These are phyloP conservation scores for Varroa destructor DNA, from an alignment of 1,140 invertebrate species.

Conservation along the genomic window DNA sequence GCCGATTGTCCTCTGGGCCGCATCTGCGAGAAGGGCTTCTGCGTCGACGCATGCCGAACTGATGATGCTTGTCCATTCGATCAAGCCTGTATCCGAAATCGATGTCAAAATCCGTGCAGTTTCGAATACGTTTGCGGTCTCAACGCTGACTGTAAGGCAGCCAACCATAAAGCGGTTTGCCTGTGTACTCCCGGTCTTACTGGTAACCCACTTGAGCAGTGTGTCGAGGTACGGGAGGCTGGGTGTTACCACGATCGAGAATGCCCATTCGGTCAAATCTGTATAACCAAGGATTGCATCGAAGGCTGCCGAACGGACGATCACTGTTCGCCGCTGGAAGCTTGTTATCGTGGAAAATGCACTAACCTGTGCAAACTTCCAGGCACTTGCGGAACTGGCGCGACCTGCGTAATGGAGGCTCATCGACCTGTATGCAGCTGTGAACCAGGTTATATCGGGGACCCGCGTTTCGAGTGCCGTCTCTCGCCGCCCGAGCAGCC, in stretches of 20 bases:
- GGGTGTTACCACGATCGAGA: slow-evolving; percentile 33
- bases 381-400: slow-evolving; percentile 58
- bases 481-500: slow-evolving; percentile 13
- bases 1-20: slow-evolving; percentile 55
- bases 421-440: slow-evolving; percentile 57
- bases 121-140: slow-evolving; percentile 58
- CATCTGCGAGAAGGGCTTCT: slow-evolving; percentile 36
- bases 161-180: slow-evolving; percentile 58
- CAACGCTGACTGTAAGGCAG: slow-evolving; percentile 58
- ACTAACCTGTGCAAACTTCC: slow-evolving; percentile 47
- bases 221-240: slow-evolving; percentile 28
- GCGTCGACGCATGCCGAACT: slow-evolving; percentile 53
- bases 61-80: slow-evolving; percentile 77
- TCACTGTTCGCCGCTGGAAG: slow-evolving; percentile 60
- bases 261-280: slow-evolving; percentile 35
- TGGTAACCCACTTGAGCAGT: slow-evolving; percentile 37
- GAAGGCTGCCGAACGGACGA: slow-evolving; percentile 54
- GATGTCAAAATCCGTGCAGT: slow-evolving; percentile 61
- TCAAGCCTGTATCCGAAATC: slow-evolving; percentile 70
- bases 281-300: slow-evolving; percentile 34
- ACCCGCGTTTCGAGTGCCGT: slow-evolving; percentile 34
- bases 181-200: slow-evolving; percentile 53
- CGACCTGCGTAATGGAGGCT: slow-evolving; percentile 56
- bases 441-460: slow-evolving; percentile 48
- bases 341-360: slow-evolving; percentile 67